Conservation (phyloP, 2,113 vertebrate genomes). For the Neogobius melanostomus region DNA sequence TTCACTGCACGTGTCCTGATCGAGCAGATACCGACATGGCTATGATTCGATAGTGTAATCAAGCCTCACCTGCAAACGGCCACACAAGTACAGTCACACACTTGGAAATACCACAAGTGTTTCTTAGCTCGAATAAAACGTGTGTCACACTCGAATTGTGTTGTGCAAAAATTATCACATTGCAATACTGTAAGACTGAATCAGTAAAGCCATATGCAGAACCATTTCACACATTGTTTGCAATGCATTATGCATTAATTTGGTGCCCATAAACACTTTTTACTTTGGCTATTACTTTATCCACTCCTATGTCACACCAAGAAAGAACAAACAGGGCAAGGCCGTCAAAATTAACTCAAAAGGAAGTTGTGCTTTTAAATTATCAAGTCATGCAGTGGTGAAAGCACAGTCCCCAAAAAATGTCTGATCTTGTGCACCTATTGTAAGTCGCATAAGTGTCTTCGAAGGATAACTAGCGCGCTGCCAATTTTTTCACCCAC, state of each 20-base stretch:
- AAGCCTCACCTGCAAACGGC: conserved; percentile 2
- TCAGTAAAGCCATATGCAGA: conserved; percentile 5
- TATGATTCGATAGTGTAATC: neutral
- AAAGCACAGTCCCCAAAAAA: no score
- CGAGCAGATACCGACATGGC: conserved; percentile 5
- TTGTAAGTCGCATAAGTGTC: no score
- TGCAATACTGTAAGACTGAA: conserved; percentile 1
- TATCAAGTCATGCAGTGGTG: no score
- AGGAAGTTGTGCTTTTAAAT: neutral
- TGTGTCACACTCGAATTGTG: neutral
- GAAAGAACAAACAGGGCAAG: neutral
- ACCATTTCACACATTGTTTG: neutral
- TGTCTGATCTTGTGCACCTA: no score
- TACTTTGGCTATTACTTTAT: conserved; percentile 1
- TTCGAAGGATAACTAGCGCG: no score
- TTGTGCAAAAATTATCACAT: conserved; percentile 12
- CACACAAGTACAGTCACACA: neutral
- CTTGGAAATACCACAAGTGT: neutral
- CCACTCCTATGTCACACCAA: neutral
- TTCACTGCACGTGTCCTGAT: neutral
- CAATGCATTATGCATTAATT: neutral
- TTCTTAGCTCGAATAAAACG: neutral
- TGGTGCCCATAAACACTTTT: conserved; percentile 2
- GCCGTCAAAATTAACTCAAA: neutral
- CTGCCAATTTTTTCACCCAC: no score